Percentiles rank a stretch among this genome's conserved stretches.
These are phyloP conservation scores for Lottia scabra DNA, from an alignment of 2,888 invertebrate species.

Conservation along the genomic window DNA sequence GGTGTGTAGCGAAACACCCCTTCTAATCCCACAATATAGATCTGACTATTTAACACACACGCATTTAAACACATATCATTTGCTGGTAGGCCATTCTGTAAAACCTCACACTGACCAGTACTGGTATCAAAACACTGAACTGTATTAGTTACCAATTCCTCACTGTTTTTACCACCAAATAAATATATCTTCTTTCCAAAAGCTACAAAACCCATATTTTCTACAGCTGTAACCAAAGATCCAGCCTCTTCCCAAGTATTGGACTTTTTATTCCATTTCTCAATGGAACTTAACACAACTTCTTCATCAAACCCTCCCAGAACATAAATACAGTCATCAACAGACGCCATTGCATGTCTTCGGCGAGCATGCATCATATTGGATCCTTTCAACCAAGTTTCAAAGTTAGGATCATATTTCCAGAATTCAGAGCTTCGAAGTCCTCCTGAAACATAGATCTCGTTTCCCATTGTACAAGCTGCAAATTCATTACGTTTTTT, in stretches of 20 bases:
- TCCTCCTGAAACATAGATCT: conserved; percentile 61
- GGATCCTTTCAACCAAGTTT: conserved; percentile 56
- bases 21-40: conserved; percentile 60
- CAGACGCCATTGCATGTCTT: conserved; percentile 60
- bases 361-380: conserved; percentile 54
- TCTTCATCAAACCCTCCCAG: conserved; percentile 63
- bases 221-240: conserved; percentile 53
- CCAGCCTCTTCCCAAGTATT: conserved; percentile 56
- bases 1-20: conserved; percentile 57
- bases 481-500: conserved; percentile 62
- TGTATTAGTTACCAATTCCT: conserved; percentile 59
- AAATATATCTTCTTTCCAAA: conserved; percentile 54
- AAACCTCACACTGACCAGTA: conserved; percentile 43
- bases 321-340: conserved; percentile 57
- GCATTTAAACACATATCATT: conserved; percentile 63
- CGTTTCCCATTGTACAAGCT: conserved; percentile 55
- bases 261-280: conserved; percentile 53
- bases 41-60: conserved; percentile 49
- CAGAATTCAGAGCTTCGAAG: conserved; percentile 60
- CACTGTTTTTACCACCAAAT: conserved; percentile 62
- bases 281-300: conserved; percentile 54
- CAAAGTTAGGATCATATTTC: conserved; percentile 61
- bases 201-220: conserved; percentile 62
- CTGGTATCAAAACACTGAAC: conserved; percentile 59
- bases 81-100: conserved; percentile 51